Percentiles rank a stretch among this genome's conserved stretches.
phyloP scores from a whole-genome alignment of 2,888 invertebrate species.

The Dimorphilus gyrociliatus region DNA sequence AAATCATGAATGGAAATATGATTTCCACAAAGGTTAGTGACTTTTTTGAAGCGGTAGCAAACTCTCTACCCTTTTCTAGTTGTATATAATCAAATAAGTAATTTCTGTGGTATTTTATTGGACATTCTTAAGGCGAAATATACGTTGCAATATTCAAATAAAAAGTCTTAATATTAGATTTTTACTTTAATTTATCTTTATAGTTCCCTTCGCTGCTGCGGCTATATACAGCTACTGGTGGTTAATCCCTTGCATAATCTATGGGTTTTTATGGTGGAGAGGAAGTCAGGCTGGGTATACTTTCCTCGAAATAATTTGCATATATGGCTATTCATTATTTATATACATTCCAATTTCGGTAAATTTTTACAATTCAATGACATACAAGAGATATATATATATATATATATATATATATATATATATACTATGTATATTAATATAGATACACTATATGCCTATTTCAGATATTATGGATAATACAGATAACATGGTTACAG shows the following conservation, averaged over 20 bases:
- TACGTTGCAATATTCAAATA: too few relatives aligned
- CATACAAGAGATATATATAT: too few relatives aligned
- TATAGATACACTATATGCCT: too few relatives aligned
- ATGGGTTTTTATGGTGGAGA: conserved; percentile 70
- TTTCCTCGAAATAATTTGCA: conserved; percentile 69
- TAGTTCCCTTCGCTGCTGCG: conserved; percentile 77
- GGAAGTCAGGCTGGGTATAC: conserved; percentile 40
- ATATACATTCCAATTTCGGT: conserved; percentile 81
- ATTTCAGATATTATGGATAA: conserved; percentile 60
- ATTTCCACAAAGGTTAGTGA: conserved; percentile 55
- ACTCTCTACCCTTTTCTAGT: too few relatives aligned
- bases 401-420: too few relatives aligned
- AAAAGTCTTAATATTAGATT: too few relatives aligned
- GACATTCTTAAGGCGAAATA: too few relatives aligned
- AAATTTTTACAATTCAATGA: conserved; percentile 14
- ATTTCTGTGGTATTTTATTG: too few relatives aligned
- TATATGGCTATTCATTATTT: conserved; percentile 84
- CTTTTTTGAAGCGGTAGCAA: background rate
- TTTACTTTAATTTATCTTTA: conserved; percentile 16
- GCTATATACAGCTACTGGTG: conserved; percentile 75
- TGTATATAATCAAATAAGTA: too few relatives aligned
- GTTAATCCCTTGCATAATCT: conserved; percentile 63
- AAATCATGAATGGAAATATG: conserved; percentile 67
- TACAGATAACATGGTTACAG: conserved; percentile 57
- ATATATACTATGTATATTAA: too few relatives aligned